Percentiles rank a stretch among this genome's conserved stretches.
phyloP scores from a whole-genome alignment of 2,888 invertebrate species.

The Drosophila affinis region DNA sequence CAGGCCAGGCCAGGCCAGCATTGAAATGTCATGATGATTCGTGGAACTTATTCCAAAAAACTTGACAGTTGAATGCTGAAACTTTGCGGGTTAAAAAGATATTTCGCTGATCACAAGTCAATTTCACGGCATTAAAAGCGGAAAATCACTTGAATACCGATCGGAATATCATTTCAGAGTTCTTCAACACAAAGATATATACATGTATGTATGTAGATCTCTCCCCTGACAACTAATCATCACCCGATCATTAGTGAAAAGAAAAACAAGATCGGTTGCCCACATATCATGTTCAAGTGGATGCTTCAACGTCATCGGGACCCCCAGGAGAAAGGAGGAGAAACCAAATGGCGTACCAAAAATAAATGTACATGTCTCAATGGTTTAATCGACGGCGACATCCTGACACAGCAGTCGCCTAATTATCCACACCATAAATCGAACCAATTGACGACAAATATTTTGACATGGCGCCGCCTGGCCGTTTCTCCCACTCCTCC shows the following conservation, averaged over 20 bases:
- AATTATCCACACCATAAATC: constrained; percentile 64
- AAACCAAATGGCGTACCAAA: constrained; percentile 1
- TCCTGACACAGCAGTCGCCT: constrained; percentile 62
- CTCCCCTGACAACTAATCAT: constrained; percentile 18
- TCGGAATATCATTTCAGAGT: too few species aligned
- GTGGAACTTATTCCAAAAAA: constrained; percentile 1
- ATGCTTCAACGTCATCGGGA: background rate
- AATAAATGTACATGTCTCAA: constrained; percentile 31
- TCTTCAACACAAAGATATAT: too few species aligned
- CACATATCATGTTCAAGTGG: constrained; percentile 33
- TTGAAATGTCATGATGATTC: constrained; percentile 39
- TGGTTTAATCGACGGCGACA: constrained; percentile 64
- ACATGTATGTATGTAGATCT: background rate
- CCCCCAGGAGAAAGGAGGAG: background rate
- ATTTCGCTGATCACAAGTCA: background rate
- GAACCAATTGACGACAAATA: constrained; percentile 75
- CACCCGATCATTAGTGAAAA: constrained; percentile 33
- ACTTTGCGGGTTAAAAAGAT: constrained; percentile 7
- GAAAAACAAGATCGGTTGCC: constrained; percentile 3
- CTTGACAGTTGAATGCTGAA: constrained; percentile 32
- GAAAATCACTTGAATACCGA: too few species aligned
- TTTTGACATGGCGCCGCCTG: constrained; percentile 70
- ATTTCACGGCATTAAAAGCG: too few species aligned
- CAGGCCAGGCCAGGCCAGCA: constrained; percentile 23
- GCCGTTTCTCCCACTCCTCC: constrained; percentile 32